Evolutionary conservation across 2,113 vertebrate genomes (phyloP), one percentile per base, ranked within the genome.

Genomic region (Stegostoma tigrinum): DNA sequence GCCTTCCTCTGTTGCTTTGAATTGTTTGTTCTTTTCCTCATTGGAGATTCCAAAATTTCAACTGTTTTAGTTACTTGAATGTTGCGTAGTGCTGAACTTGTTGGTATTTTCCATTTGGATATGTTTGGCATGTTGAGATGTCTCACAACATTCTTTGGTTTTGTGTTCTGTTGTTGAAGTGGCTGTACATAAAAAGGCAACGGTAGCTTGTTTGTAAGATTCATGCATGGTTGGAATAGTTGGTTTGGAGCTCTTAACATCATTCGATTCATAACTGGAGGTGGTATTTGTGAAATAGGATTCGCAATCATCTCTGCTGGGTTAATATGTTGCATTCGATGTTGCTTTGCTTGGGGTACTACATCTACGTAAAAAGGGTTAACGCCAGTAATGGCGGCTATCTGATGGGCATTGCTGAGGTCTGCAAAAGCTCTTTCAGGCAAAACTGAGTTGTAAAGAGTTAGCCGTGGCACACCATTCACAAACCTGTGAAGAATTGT

Each of bases 401-500:
- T 97, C 96, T 96, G 96, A 0, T 95, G 96, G 0, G 95, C 95
- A 0, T 97, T 97, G 75, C 96, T 96, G 66, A 93, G n/a, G 34
- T 97, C 97, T 1, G 96, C 96, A 85, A 96, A 78, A 0, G 96
- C 96, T 96, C 96, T 97, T 38, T 96, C n/a, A 0, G 95, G 96
- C 52, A 96, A 95, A 96, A 97, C 52, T 72, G 97, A 96, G 14
- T 96, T 96, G 30, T 38, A 94, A 85, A 96, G n/a, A 1, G 78
- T 27, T 4, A 96, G 5, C 70, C 95, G 96, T 0, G 83, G 96
- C 83, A 96, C 45, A n/a, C 95, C 90, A 0, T 86, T 96, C 67
- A 97, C 97, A 38, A 97, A 98, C n/a, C n/a, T n/a, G n/a, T n/a
- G 14, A 30, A 98, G 97, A 89, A 98, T 96, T 91, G 96, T 96